Evolutionary conservation across 1,140 invertebrate species (phyloP), one percentile per base, ranked within the genome.

Genomic region (Plectus sambesii): DNA sequence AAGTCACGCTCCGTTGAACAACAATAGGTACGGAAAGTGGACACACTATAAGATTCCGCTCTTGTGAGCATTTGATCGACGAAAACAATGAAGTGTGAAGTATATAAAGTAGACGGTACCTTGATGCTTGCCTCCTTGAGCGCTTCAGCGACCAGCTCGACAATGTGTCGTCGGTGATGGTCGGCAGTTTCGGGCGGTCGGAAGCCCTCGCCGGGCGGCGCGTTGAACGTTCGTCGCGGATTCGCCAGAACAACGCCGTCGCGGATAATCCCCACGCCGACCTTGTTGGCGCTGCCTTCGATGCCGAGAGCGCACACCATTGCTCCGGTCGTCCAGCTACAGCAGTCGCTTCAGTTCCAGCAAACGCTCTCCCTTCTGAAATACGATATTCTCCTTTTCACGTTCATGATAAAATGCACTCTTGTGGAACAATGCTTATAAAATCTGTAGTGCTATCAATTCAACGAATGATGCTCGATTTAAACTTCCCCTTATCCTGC

Each of bases 211-310:
- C 94, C 94, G 2, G 90, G 88, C 30, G 92, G 89, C 39, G 92
- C 93, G 47, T 97, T 84, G 62, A 89, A 99, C 0, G 94, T 99
- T 61, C 80, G 76, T 45, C 94, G 71, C 23, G 88, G 85, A 76
- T 99, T 99, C 3, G 90, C 81, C 30, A 99, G 72, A 17, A 98
- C 83, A 72, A 82, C 73, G 33, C 87, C 84, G 78, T 97, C 83
- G 65, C 78, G 78, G n/a, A 98, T 80, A 45, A 99, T 88, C 41
- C 94, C 94, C 57, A 99, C 79, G 0, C 89, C 94, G 49, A 98
- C 75, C 76, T 98, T 98, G 76, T 98, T 98, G 2, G 93, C 93
- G 77, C 89, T 96, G 12, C 94, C 89, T 78, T 99, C 94, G 66
- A 99, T 89, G 43, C 94, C 94, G 61, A 99, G 82, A 17, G 85